These are phyloP conservation scores for Lagria hirta DNA, from an alignment of 2,888 invertebrate species.

Conservation along the genomic window DNA sequence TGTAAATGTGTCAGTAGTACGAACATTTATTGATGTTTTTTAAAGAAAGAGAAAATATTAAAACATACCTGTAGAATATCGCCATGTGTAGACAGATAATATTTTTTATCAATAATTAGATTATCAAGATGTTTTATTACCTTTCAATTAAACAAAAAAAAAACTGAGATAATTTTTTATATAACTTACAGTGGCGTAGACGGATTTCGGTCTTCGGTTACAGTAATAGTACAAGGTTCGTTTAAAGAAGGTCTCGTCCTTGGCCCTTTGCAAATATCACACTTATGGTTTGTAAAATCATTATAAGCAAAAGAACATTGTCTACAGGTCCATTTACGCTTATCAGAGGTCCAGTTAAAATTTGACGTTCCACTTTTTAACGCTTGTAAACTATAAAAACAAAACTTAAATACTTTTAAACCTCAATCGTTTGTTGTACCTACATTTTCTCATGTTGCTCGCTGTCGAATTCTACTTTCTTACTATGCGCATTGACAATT, in stretches of 20 bases:
- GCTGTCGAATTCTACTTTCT: conserved; percentile 41
- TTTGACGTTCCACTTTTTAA: conserved; percentile 40
- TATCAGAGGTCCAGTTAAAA: conserved; percentile 46
- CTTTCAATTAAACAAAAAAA: background rate
- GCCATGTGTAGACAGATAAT: background rate
- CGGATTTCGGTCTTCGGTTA: conserved; percentile 58
- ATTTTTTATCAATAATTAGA: no score
- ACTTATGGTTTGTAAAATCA: conserved; percentile 74
- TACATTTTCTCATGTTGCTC: conserved; percentile 49
- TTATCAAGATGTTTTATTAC: no score
- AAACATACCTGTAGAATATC: background rate
- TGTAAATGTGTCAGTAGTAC: no score
- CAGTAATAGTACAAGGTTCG: conserved; percentile 70
- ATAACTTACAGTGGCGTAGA: conserved; percentile 40
- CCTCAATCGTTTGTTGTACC: conserved; percentile 19
- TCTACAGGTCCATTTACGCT: conserved; percentile 82
- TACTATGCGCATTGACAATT: conserved; percentile 45
- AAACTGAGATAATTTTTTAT: conserved; percentile 5
- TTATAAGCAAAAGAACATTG: conserved; percentile 89
- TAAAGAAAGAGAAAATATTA: no score
- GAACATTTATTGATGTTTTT: no score
- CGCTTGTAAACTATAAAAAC: conserved; percentile 43
- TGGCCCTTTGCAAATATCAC: conserved; percentile 78
- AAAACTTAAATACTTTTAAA: conserved; percentile 7
- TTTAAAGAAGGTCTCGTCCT: conserved; percentile 63